Evolutionary conservation across 92 coral and sea anemone genomes (phyloP).

Genomic region (Palythoa heliodiscus): DNA sequence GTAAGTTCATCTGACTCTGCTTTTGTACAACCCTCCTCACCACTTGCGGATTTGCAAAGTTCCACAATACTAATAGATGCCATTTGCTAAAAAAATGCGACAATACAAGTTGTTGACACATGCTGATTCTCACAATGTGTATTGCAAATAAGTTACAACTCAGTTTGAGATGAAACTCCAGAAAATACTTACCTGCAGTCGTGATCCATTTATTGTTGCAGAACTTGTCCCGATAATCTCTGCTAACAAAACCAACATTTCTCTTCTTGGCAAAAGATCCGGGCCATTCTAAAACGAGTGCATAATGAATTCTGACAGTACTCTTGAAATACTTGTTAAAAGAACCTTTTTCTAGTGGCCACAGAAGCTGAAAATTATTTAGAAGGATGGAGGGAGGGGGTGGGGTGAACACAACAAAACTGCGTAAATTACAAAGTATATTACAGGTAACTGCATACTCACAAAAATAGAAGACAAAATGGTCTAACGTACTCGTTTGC

Average conservation of each 20-base stretch:
- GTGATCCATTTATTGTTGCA: conserved; percentile 78
- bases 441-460: too few relatives aligned
- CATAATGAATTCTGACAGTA: neutral
- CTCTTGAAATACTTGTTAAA: too few relatives aligned
- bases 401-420: too few relatives aligned
- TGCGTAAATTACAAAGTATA: too few relatives aligned
- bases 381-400: too few relatives aligned
- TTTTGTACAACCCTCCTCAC: conserved; percentile 82
- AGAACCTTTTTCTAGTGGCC: too few relatives aligned
- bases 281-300: conserved; percentile 81
- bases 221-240: conserved; percentile 83
- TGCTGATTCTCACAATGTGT: too few relatives aligned
- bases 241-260: conserved; percentile 74
- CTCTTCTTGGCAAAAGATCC: conserved; percentile 82
- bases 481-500: too few relatives aligned
- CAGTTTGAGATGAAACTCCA: too few relatives aligned
- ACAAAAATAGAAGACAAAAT: too few relatives aligned
- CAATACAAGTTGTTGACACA: neutral
- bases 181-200: conserved; percentile 73
- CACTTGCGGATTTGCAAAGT: conserved; percentile 86
- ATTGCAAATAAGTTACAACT: too few relatives aligned
- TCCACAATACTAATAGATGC: conserved; percentile 87
- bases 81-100: conserved; percentile 69
- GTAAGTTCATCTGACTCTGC: conserved; percentile 79
- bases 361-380: too few relatives aligned